Conservation (phyloP, 2,797 vertebrate species). For the Danio choprae region DNA sequence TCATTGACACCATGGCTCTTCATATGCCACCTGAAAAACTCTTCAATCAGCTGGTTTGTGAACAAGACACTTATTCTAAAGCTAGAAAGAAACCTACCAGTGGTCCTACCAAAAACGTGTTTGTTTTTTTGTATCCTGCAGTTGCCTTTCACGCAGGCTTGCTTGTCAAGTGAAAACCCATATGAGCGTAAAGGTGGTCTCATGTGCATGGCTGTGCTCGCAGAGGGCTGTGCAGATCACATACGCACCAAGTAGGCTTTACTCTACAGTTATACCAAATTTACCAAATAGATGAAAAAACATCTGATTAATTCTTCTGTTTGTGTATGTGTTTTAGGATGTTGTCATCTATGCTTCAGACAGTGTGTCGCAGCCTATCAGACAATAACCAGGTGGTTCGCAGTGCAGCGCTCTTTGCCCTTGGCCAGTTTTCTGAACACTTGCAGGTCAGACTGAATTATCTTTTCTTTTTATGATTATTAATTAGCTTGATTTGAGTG, state of each 20-base stretch:
- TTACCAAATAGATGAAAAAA: neutral
- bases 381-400: slow-evolving; percentile 86
- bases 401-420: slow-evolving; percentile 85
- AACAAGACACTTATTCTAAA: neutral
- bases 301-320: neutral
- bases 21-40: slow-evolving; percentile 91
- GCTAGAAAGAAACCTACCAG: neutral
- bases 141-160: slow-evolving; percentile 84
- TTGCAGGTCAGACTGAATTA: slow-evolving; percentile 81
- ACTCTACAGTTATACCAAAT: neutral
- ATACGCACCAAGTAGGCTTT: slow-evolving; percentile 85
- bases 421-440: slow-evolving; percentile 92
- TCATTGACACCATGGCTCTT: slow-evolving; percentile 89
- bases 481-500: neutral
- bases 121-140: slow-evolving; percentile 58
- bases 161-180: slow-evolving; percentile 79
- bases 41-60: slow-evolving; percentile 84
- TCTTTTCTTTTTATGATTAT: neutral
- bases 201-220: slow-evolving; percentile 88
- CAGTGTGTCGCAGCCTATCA: slow-evolving; percentile 84
- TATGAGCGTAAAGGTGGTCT: slow-evolving; percentile 89
- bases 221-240: slow-evolving; percentile 91
- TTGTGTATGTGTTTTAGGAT: slow-evolving; percentile 73
- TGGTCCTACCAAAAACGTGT: slow-evolving; percentile 31
- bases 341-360: slow-evolving; percentile 83